Evolutionary conservation across 1,140 invertebrate genomes (phyloP).

Genomic region (Dendrolimus kikuchii): DNA sequence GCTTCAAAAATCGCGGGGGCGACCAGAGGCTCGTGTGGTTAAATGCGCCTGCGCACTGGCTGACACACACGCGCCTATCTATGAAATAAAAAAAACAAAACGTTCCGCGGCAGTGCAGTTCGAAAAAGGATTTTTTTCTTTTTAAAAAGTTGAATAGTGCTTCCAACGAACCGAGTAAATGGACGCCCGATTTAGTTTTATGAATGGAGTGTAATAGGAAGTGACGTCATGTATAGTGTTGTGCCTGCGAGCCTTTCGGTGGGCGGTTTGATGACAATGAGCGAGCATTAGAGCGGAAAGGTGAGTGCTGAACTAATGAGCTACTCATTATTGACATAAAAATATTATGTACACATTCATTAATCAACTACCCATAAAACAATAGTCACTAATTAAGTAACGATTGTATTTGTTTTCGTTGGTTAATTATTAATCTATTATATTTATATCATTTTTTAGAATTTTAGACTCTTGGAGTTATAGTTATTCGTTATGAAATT

Average conservation of each 20-base stretch:
- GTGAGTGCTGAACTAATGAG: conserved; percentile 44
- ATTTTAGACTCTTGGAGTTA: too few species aligned
- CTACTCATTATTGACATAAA: conserved; percentile 32
- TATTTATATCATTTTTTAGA: too few species aligned
- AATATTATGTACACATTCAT: conserved; percentile 19
- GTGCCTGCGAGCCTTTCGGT: conserved; percentile 42
- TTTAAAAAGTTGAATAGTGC: conserved; percentile 36
- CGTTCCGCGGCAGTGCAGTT: conserved; percentile 30
- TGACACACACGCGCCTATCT: conserved; percentile 48
- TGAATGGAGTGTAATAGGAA: conserved; percentile 64
- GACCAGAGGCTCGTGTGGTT: conserved; percentile 55
- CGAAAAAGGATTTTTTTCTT: conserved; percentile 21
- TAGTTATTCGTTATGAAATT: too few species aligned
- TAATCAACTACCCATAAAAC: neutral
- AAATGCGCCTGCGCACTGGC: conserved; percentile 53
- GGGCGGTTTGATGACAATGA: conserved; percentile 61
- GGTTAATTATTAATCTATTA: too few species aligned
- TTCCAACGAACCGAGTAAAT: conserved; percentile 30
- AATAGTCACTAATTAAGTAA: too few species aligned
- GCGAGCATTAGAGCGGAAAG: conserved; percentile 62
- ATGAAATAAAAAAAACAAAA: conserved; percentile 37
- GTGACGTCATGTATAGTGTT: conserved; percentile 68
- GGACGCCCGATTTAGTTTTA: conserved; percentile 46
- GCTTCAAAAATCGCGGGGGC: conserved; percentile 60
- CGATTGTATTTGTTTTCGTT: too few species aligned